Evolutionary conservation across 2,888 invertebrate species (phyloP), one percentile per base, ranked within the genome.

Genomic region (Caenorhabditis virilis): DNA sequence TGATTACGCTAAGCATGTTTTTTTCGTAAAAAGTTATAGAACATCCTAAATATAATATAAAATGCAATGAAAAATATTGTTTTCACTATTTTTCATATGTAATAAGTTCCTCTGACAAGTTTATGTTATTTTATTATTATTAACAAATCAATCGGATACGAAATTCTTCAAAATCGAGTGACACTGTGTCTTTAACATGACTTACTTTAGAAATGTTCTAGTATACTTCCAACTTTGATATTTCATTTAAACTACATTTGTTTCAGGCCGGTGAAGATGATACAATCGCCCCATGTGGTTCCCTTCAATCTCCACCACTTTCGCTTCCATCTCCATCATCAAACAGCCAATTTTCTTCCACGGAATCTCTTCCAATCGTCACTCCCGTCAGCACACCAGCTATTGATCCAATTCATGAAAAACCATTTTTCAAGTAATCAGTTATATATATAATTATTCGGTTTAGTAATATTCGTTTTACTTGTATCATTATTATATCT

Each of bases 341-440:
- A 4, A 43, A 53, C n/a, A 59, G 59, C 1, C 53, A 26, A 2
- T 57, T 57, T 51, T 62, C 61, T 2, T 73, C 73, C 1, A 63
- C 59, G 3, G 65, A 73, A 6, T 70, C 70, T 11, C 65, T 73
- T 38, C 73, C 73, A 20, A 55, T 66, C 13, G 51, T 66, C 2
- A 73, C 73, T 9, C 73, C 73, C 15, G 66, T 64, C 27, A 62
- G 65, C 25, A 65, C 70, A 2, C 73, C 73, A 15, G 48, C 60
- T 13, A 38, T 60, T 7, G 57, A 63, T 22, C 42, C 15, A 13
- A 22, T 23, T 20, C 23, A 7, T 22, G 23, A 7, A 7, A 42
- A 42, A 42, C 42, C 42, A 23, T 42, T 42, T 23, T 42, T 42
- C 23, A 42, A 42, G 18, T 42, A 23, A 42, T 23, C n/a, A n/a